Base-by-base conservation (phyloP, 2,797 vertebrate species). In the Pseudochirops cupreus region DNA sequence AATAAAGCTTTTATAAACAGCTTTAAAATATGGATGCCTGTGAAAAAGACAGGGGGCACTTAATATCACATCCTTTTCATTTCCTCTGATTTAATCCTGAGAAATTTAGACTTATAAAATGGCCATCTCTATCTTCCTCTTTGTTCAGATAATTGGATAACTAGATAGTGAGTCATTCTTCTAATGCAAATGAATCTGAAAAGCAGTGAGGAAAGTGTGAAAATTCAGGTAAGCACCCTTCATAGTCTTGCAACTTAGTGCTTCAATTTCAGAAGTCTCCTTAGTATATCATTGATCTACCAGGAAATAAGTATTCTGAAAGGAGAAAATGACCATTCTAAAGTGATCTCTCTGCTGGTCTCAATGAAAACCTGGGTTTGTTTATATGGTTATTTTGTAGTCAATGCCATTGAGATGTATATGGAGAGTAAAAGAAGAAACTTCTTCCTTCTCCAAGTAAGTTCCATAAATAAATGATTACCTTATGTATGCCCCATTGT, bases 271-370 rank as follows among this genome's bases (percentile, higher is more conserved):
- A 94, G 29, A 95, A 91, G 57, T 96, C 58, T 98, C 62, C 62
- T 62, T 31, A 96, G 96, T 94, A 93, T 96, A 90, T 95, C 62
- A 50, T 94, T 95, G 91, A 96, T 96, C 92, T 96, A 89, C 67
- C 92, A 96, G 90, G 94, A 97, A 94, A 94, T 94, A 87, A 97
- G 87, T 89, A 10, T 56, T 91, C 4, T 55, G 14, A 14, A 58
- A 26, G 54, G 14, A 93, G 53, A 96, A 95, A 95, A 90, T 53
- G 58, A 12, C 16, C 39, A 7, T 90, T 97, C 90, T 52, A 55
- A n/a, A 1, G 0, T 56, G 58, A 5, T 29, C 91, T 91, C 55
- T 93, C 29, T 50, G 10, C 90, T 24, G 53, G 3, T 97, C 90
- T 94, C 74, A 95, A 24, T 82, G 31, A 91, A 82, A 55, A 6